phyloP scores from a whole-genome alignment of 2,113 vertebrate species.

The Rhagologus leucostigma region DNA sequence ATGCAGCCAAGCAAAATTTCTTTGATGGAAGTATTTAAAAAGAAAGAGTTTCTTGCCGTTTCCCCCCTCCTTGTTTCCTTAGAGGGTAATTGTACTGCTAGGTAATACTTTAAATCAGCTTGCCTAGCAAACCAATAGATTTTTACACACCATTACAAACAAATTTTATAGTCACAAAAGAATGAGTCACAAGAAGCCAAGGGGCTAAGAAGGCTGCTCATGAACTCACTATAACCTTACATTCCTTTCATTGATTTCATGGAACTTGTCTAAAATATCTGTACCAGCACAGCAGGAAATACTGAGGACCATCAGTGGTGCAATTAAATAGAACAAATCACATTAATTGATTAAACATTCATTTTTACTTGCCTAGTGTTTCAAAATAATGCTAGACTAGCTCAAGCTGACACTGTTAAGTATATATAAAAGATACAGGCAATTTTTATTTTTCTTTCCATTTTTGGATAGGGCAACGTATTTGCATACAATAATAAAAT shows the following conservation, averaged over 20 bases:
- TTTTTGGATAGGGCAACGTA: background rate
- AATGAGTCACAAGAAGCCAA: background rate
- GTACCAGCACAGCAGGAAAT: background rate
- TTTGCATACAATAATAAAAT: background rate
- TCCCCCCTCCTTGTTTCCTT: background rate
- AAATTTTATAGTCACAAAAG: background rate
- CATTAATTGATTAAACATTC: slow-evolving; percentile 23
- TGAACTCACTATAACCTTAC: background rate
- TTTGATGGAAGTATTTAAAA: background rate
- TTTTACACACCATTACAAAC: background rate
- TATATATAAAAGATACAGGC: background rate
- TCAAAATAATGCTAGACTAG: background rate
- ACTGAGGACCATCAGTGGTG: background rate
- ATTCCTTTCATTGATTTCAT: background rate
- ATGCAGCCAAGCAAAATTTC: background rate
- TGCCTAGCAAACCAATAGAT: background rate
- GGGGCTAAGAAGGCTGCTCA: background rate
- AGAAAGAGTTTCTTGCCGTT: background rate
- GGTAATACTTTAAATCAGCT: background rate
- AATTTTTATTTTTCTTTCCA: background rate
- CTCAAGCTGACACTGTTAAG: background rate
- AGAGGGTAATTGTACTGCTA: background rate
- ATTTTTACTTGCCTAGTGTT: slow-evolving; percentile 10
- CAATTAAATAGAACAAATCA: slow-evolving; percentile 6
- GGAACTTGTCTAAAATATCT: background rate